A percentile compares a stretch with the other conserved stretches of the same genome.
These are phyloP conservation scores for Drosophila tanythrix DNA, from an alignment of 2,888 invertebrate species.

Conservation along the genomic window DNA sequence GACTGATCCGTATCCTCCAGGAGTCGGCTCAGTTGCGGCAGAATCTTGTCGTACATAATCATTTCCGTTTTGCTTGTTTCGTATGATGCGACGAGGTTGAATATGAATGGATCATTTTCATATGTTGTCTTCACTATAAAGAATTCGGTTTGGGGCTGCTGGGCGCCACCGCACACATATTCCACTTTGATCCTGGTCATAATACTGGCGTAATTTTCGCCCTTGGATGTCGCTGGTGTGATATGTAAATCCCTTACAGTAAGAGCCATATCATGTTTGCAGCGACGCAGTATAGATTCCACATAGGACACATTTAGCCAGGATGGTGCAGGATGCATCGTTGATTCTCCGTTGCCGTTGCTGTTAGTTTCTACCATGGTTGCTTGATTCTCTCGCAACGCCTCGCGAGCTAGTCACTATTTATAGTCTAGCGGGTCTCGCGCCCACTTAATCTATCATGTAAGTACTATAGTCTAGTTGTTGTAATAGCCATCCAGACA, in stretches of 20 bases:
- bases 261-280: conserved; percentile 64
- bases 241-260: conserved; percentile 54
- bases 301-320: conserved; percentile 78
- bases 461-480: conserved; percentile 6
- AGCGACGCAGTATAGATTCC: conserved; percentile 60
- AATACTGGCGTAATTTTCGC: conserved; percentile 79
- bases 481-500: conserved; percentile 24
- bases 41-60: conserved; percentile 76
- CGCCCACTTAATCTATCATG: not conserved
- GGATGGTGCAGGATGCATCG: conserved; percentile 50
- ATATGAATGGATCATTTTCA: conserved; percentile 68
- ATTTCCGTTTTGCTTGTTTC: conserved; percentile 76
- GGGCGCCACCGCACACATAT: conserved; percentile 33
- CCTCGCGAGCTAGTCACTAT: conserved; percentile 16
- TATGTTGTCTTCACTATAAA: conserved; percentile 75
- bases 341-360: conserved; percentile 7
- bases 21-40: conserved; percentile 69
- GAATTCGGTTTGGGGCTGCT: conserved; percentile 38
- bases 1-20: conserved; percentile 50
- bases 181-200: conserved; percentile 70
- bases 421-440: conserved; percentile 38
- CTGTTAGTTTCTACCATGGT: conserved; percentile 56
- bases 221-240: conserved; percentile 72
- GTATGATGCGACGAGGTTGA: conserved; percentile 62
- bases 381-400: conserved; percentile 24